Conservation (phyloP, 92 coral and sea anemone genomes). For the Siderastrea siderea region DNA sequence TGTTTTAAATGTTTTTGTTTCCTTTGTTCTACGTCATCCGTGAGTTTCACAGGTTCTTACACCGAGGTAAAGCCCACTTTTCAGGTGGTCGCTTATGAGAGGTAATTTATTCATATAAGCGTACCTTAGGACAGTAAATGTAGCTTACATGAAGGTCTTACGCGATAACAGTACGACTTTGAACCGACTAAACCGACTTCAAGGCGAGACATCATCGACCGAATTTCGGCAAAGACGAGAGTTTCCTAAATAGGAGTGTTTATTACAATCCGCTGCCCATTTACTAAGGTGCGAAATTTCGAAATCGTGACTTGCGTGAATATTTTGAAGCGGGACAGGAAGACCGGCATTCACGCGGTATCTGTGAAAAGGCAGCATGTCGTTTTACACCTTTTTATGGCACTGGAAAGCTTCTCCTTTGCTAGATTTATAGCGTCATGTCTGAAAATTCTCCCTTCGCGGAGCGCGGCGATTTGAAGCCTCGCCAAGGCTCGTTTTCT, state of each 20-base stretch:
- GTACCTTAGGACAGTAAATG: too few species aligned
- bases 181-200: background rate
- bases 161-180: background rate
- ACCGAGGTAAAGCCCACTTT: too few species aligned
- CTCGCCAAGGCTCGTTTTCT: constrained; percentile 41
- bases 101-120: too few species aligned
- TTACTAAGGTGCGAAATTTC: constrained; percentile 43
- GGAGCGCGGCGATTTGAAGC: constrained; percentile 44
- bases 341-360: constrained; percentile 27
- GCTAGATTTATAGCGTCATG: constrained; percentile 35
- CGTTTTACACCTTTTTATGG: constrained; percentile 23
- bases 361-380: background rate
- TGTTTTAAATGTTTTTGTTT: too few species aligned
- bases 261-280: constrained; percentile 59
- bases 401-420: constrained; percentile 24
- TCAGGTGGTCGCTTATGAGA: too few species aligned
- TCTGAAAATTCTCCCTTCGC: constrained; percentile 35
- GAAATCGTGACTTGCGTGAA: constrained; percentile 45
- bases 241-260: constrained; percentile 46
- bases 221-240: constrained; percentile 17
- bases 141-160: too few species aligned
- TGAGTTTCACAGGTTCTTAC: too few species aligned
- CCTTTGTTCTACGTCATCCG: too few species aligned
- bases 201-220: constrained; percentile 29
- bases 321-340: constrained; percentile 11